Percentiles rank a stretch among this genome's conserved stretches.
Conservation (phyloP, 2,113 vertebrate genomes). For the Istiophorus platypterus region DNA sequence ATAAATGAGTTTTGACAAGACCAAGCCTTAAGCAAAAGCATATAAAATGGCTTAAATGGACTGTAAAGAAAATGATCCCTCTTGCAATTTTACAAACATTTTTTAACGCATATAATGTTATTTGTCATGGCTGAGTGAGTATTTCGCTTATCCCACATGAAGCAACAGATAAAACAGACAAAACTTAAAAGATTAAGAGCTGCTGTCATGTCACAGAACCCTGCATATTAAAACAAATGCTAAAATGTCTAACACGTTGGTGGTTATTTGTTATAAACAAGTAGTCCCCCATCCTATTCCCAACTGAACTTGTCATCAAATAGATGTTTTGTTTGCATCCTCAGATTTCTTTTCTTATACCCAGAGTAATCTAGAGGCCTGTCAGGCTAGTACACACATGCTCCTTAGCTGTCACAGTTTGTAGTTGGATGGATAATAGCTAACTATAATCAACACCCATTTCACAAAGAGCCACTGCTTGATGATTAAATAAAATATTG, state of each 20-base stretch:
- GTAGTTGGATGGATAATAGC: constrained; percentile 12
- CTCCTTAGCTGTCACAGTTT: not conserved
- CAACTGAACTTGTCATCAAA: not conserved
- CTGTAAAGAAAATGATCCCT: not conserved
- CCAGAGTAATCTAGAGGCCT: constrained; percentile 1
- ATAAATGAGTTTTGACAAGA: not conserved
- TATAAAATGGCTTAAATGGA: no score
- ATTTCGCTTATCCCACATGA: not conserved
- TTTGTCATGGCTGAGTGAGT: not conserved
- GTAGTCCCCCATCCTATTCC: no score
- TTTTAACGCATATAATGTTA: not conserved
- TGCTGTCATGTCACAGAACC: not conserved
- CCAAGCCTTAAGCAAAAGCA: no score
- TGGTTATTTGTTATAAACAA: not conserved
- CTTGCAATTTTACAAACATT: not conserved
- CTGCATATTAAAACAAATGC: not conserved
- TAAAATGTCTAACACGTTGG: not conserved
- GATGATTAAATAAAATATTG: not conserved
- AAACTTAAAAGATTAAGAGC: not conserved
- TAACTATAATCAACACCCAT: constrained; percentile 7
- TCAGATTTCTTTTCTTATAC: not conserved
- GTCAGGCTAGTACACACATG: not conserved
- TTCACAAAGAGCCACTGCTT: not conserved
- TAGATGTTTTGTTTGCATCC: not conserved
- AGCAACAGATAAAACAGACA: not conserved